Percentiles rank a stretch among this genome's conserved stretches.
These are phyloP conservation scores for Colius striatus DNA, from an alignment of 2,113 vertebrate genomes.

Conservation along the genomic window DNA sequence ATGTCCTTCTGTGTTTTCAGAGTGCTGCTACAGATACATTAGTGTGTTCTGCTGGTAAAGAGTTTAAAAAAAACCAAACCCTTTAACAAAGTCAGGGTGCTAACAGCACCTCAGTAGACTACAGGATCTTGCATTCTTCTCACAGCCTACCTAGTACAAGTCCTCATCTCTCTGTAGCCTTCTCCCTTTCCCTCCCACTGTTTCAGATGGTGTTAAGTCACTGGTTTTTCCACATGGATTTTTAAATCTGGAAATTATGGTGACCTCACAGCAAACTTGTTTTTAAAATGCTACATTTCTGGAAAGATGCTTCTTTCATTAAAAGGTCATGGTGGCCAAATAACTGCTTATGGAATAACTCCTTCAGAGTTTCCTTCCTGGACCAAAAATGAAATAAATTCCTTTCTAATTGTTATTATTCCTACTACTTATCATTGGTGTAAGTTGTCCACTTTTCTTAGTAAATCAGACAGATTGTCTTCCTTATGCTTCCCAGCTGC, in stretches of 20 bases:
- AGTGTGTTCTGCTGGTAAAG: not conserved
- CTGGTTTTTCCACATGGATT: not conserved
- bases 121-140: not conserved
- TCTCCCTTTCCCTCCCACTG: not conserved
- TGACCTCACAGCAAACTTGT: not conserved
- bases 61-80: not conserved
- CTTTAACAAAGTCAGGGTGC: not conserved
- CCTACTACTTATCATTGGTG: not conserved
- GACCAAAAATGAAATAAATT: not conserved
- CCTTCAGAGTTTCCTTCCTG: not conserved
- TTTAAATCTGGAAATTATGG: not conserved
- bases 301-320: not conserved
- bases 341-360: not conserved
- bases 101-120: not conserved
- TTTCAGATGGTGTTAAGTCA: not conserved
- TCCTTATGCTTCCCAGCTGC: not conserved
- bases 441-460: not conserved
- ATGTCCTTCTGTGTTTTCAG: not conserved
- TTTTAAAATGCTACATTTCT: not conserved
- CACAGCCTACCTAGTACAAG: not conserved
- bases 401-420: not conserved
- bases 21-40: not conserved
- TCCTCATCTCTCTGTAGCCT: not conserved
- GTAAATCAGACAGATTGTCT: not conserved
- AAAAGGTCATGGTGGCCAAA: not conserved